Percentiles rank a stretch among this genome's conserved stretches.
Conservation (phyloP, 2,888 invertebrate genomes). For the Amphiduros pacificus region DNA sequence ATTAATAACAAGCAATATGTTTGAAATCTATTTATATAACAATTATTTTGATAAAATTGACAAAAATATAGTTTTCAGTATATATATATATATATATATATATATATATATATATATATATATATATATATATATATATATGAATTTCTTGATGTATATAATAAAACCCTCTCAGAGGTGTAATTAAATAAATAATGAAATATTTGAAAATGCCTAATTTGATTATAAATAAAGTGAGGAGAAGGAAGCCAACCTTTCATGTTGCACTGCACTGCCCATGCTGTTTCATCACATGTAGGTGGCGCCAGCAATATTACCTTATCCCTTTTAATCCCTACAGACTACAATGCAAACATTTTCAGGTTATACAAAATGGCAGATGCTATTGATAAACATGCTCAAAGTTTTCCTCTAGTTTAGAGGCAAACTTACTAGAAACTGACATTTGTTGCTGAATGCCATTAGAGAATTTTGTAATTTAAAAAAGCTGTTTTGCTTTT, state of each 20-base stretch:
- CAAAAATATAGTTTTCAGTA: neutral
- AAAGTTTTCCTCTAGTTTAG: too few species aligned
- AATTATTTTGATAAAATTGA: neutral
- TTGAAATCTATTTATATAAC: neutral
- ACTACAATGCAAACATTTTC: neutral
- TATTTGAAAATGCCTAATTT: too few species aligned
- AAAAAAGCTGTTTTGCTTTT: too few species aligned
- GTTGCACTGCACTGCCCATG: neutral
- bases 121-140: too few species aligned
- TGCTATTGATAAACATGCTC: too few species aligned
- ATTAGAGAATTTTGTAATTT: too few species aligned
- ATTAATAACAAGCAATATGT: neutral
- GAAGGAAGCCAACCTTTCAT: neutral
- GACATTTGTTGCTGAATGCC: too few species aligned
- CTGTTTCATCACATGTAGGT: neutral
- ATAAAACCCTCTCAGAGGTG: too few species aligned
- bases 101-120: neutral
- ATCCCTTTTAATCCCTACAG: neutral
- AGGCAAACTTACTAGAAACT: too few species aligned
- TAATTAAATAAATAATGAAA: too few species aligned
- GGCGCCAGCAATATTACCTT: slow-evolving; percentile 2
- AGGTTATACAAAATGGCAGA: too few species aligned
- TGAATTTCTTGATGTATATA: too few species aligned
- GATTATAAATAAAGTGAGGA: neutral
- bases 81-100: neutral